Evolutionary conservation across 1,140 invertebrate genomes (phyloP), one percentile per base, ranked within the genome.

Genomic region (Oryctes rhinoceros): DNA sequence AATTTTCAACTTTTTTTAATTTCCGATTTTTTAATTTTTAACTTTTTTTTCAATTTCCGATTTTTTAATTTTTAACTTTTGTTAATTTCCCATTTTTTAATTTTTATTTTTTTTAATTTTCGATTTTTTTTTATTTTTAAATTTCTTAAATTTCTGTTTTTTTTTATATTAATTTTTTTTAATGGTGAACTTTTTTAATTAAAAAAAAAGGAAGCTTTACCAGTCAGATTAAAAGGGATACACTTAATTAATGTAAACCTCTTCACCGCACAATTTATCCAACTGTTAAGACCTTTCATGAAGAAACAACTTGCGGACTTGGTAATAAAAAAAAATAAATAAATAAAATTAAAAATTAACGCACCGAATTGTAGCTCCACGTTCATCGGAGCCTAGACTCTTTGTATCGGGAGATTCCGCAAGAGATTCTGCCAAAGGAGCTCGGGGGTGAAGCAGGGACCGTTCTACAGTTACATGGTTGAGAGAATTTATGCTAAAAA

Each of bases 321-420:
- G n/a, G 49, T 53, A 13, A 53, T 15, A 1, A 4, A 53, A 53
- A 11, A 11, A 53, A 53, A 53, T 6, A 11, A 6, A 53, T 6
- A 53, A 53, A 13, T 53, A 11, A 53, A 53, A 53, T 53, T 53
- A 53, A 53, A 53, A 53, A 15, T 53, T 53, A 53, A 53, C n/a
- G 1, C 39, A 7, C 9, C 9, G 3, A 44, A 44, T 53, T 53
- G 4, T 13, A 71, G 67, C 11, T 71, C 3, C 15, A 24, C 67
- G 35, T 37, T 11, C 67, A 71, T 37, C 0, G 24, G 13, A 30
- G 0, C 10, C 11, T 71, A 24, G 11, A 24, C 13, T 18, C 9
- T 74, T 47, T 78, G 79, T 83, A 15, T 79, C 81, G 83, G 11
- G 79, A 39, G 18, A 49, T 81, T 4, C 78, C 80, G 7, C 6